Evolutionary conservation across 1,140 invertebrate species (phyloP).

Genomic region (Lordiphosa clarofinis): DNA sequence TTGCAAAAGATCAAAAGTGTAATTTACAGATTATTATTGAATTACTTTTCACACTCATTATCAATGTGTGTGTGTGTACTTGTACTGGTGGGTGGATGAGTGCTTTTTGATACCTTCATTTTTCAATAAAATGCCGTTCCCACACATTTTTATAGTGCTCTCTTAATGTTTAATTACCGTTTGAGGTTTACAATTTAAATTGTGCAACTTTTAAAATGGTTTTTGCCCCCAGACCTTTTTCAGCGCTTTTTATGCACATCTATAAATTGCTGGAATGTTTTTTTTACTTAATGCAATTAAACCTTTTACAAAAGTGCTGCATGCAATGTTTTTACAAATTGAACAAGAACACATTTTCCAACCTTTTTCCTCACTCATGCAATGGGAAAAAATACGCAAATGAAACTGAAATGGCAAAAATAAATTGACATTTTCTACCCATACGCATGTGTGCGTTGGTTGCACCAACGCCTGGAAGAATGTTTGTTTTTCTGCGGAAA

Average conservation of each 20-base stretch:
- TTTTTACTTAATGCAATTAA: constrained; percentile 31
- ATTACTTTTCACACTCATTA: constrained; percentile 33
- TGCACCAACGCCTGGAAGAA: background rate
- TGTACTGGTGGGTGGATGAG: background rate
- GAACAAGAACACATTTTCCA: constrained; percentile 12
- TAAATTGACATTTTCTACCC: constrained; percentile 41
- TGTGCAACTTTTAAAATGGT: no score
- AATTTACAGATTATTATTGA: constrained; percentile 38
- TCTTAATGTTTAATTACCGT: no score
- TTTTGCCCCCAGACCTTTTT: no score
- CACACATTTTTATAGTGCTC: no score
- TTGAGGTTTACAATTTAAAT: background rate
- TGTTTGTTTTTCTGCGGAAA: no score
- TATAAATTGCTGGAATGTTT: constrained; percentile 30
- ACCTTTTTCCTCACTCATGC: background rate
- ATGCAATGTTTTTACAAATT: constrained; percentile 9
- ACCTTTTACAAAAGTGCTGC: constrained; percentile 22
- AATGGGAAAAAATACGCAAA: constrained; percentile 15
- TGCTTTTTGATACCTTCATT: background rate
- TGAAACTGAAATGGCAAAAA: constrained; percentile 29
- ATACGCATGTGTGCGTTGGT: constrained; percentile 9
- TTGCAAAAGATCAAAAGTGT: constrained; percentile 46
- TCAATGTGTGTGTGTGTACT: constrained; percentile 4
- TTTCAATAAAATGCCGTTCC: no score
- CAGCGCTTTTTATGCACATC: constrained; percentile 23